Evolutionary conservation across 2,888 invertebrate species (phyloP).

Genomic region (Chloroclysta siterata): DNA sequence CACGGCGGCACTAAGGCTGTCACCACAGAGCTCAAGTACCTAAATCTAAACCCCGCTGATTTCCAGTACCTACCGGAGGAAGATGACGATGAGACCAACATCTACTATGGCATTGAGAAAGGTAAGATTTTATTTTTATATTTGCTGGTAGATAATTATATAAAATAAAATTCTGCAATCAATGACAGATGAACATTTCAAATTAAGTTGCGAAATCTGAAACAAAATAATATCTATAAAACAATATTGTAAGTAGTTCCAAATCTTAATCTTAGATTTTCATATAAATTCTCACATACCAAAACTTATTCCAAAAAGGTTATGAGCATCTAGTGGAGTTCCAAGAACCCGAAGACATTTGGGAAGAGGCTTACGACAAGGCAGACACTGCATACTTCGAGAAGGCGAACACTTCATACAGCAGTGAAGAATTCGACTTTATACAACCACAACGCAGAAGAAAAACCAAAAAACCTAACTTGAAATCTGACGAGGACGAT

Average conservation of each 20-base stretch:
- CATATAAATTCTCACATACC: not conserved
- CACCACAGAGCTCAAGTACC: constrained; percentile 89
- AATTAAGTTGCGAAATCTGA: no score
- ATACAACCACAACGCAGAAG: constrained; percentile 50
- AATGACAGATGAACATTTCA: no score
- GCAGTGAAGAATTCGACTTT: constrained; percentile 44
- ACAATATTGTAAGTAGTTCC: no score
- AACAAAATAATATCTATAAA: not conserved
- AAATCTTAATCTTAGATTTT: not conserved
- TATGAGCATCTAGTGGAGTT: constrained; percentile 77
- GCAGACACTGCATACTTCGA: constrained; percentile 50
- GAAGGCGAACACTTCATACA: constrained; percentile 53
- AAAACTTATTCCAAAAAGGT: constrained; percentile 55
- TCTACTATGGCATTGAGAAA: constrained; percentile 87
- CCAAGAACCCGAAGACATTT: constrained; percentile 68
- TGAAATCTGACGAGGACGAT: constrained; percentile 61
- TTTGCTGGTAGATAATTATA: no score
- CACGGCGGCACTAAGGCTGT: constrained; percentile 85
- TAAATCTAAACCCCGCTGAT: constrained; percentile 89
- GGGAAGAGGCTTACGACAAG: constrained; percentile 52
- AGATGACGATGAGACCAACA: constrained; percentile 82
- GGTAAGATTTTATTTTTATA: constrained; percentile 54
- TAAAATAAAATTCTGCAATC: no score
- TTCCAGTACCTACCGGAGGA: constrained; percentile 87
- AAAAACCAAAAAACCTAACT: constrained; percentile 48